A percentile compares a stretch with the other conserved stretches of the same genome.
phyloP scores from a whole-genome alignment of 2,797 vertebrate species.

The Rhinella marina region DNA sequence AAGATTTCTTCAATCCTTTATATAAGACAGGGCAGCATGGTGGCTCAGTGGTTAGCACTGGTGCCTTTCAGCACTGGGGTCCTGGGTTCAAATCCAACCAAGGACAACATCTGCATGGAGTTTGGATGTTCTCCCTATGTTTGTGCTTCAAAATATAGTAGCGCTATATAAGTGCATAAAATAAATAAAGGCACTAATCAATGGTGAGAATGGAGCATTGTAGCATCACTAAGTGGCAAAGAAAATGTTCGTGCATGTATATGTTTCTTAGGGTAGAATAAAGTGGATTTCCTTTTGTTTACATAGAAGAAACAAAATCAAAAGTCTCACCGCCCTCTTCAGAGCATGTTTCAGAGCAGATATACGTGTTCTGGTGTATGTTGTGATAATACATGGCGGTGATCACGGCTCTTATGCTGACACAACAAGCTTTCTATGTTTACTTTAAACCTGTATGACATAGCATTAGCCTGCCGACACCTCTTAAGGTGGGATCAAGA shows the following conservation, averaged over 20 bases:
- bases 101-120: no score
- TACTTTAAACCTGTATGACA: constrained; percentile 23
- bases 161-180: no score
- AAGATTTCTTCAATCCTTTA: no score
- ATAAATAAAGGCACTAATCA: no score
- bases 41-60: no score
- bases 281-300: background rate
- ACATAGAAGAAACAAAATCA: background rate
- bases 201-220: no score
- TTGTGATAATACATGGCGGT: constrained; percentile 43
- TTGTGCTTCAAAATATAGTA: no score
- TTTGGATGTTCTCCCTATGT: no score
- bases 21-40: no score
- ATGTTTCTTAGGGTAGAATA: background rate
- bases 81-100: no score
- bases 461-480: background rate
- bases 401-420: constrained; percentile 32
- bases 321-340: background rate
- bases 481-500: background rate
- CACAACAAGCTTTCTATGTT: constrained; percentile 39
- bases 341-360: background rate
- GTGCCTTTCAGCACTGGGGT: no score
- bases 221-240: no score
- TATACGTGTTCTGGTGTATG: background rate
- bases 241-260: background rate